Percentiles rank a stretch among this genome's conserved stretches.
These are phyloP conservation scores for Lichenostomus cassidix DNA, from an alignment of 2,113 vertebrate species.

Conservation along the genomic window DNA sequence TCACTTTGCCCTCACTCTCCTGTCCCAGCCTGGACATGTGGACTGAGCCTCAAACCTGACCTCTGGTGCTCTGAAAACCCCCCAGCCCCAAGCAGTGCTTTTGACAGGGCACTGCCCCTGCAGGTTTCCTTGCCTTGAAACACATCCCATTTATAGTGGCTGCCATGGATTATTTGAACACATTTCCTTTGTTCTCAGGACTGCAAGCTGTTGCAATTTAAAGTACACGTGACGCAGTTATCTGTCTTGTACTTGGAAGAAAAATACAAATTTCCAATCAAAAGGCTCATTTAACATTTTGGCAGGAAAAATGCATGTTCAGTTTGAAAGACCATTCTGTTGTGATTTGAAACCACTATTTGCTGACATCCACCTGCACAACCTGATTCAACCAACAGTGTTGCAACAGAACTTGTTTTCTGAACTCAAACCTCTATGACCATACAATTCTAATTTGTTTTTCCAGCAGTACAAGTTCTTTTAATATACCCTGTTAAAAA, in stretches of 20 bases:
- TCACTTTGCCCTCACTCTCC: background rate
- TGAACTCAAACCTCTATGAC: background rate
- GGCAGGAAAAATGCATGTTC: background rate
- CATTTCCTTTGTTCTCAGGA: background rate
- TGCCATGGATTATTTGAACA: background rate
- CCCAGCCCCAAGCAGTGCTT: background rate
- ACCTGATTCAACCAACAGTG: background rate
- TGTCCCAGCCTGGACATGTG: background rate
- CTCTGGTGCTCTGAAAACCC: rapidly evolving
- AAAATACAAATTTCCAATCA: background rate
- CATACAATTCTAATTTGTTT: background rate
- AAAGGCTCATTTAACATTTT: background rate
- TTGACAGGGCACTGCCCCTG: background rate
- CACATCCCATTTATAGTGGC: background rate
- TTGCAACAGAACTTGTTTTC: background rate
- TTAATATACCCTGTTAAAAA: background rate
- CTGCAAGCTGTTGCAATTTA: background rate
- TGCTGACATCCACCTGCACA: background rate
- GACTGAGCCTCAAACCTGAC: background rate
- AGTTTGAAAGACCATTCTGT: background rate
- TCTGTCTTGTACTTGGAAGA: background rate
- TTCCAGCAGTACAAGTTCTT: background rate
- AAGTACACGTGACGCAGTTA: background rate
- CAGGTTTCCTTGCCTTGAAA: background rate
- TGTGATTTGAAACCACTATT: background rate